Percentiles rank a stretch among this genome's conserved stretches.
These are phyloP conservation scores for Proisotoma minuta DNA, from an alignment of 2,888 invertebrate species.

Conservation along the genomic window DNA sequence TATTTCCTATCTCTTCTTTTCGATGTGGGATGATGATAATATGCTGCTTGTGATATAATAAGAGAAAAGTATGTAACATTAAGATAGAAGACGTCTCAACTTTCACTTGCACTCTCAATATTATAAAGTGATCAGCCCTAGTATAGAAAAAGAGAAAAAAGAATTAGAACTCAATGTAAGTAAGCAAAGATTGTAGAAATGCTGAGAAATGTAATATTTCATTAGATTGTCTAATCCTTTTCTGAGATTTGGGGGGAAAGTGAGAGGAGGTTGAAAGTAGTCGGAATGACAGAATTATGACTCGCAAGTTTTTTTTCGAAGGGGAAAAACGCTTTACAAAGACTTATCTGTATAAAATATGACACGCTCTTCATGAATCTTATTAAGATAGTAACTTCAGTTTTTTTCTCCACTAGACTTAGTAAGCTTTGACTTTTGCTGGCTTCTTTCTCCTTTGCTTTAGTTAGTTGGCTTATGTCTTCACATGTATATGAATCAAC, in stretches of 20 bases:
- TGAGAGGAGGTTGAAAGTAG: conserved; percentile 37
- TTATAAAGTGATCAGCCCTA: too few relatives aligned
- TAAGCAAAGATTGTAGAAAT: too few relatives aligned
- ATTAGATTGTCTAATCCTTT: conserved; percentile 47
- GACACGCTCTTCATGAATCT: conserved; percentile 76
- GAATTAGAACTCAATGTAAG: too few relatives aligned
- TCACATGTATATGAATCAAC: too few relatives aligned
- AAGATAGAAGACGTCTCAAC: too few relatives aligned
- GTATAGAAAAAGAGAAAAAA: too few relatives aligned
- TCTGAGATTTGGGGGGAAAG: conserved; percentile 36
- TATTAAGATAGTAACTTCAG: conserved; percentile 62
- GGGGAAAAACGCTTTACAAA: conserved; percentile 47
- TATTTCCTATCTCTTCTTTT: conserved; percentile 2
- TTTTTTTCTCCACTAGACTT: conserved; percentile 11
- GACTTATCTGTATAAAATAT: conserved; percentile 62
- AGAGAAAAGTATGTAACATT: conserved; percentile 14
- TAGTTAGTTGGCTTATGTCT: too few relatives aligned
- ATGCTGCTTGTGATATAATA: conserved; percentile 17
- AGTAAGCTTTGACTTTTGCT: not conserved
- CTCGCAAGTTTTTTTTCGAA: conserved; percentile 45
- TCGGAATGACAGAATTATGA: conserved; percentile 47
- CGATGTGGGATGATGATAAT: conserved; percentile 18
- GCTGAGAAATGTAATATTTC: conserved; percentile 38
- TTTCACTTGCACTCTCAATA: too few relatives aligned
- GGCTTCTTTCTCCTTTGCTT: too few relatives aligned